Evolutionary conservation across 2,797 vertebrate genomes (phyloP).

Genomic region (Sciurus carolinensis): DNA sequence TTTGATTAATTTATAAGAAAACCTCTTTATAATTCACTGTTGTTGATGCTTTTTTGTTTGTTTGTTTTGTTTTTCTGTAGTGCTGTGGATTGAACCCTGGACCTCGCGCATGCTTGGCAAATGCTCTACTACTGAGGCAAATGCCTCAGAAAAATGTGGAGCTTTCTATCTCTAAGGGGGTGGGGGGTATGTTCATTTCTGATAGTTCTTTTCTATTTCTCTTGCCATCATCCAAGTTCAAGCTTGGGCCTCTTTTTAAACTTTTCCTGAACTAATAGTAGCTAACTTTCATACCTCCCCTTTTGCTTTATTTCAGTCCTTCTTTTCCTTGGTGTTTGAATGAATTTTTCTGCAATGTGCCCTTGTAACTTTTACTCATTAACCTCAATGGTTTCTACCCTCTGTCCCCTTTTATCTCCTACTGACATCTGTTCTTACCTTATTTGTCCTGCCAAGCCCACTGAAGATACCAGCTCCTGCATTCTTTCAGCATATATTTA

Average conservation of each 20-base stretch:
- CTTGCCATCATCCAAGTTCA: not conserved
- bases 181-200: not conserved
- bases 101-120: too few relatives aligned
- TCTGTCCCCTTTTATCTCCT: not conserved
- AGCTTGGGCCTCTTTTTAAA: not conserved
- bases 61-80: too few relatives aligned
- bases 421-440: not conserved
- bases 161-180: not conserved
- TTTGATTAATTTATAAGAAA: not conserved
- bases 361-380: not conserved
- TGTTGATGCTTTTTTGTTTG: too few relatives aligned
- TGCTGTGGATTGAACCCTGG: too few relatives aligned
- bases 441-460: not conserved
- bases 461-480: not conserved
- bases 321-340: not conserved
- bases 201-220: constrained; percentile 12
- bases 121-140: too few relatives aligned
- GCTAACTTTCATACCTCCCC: not conserved
- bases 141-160: not conserved
- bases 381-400: not conserved
- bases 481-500: constrained; percentile 47
- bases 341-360: not conserved
- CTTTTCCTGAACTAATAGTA: not conserved
- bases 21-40: not conserved
- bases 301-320: not conserved